Evolutionary conservation across 2,113 vertebrate species (phyloP).

Genomic region (Hemibagrus wyckioides): DNA sequence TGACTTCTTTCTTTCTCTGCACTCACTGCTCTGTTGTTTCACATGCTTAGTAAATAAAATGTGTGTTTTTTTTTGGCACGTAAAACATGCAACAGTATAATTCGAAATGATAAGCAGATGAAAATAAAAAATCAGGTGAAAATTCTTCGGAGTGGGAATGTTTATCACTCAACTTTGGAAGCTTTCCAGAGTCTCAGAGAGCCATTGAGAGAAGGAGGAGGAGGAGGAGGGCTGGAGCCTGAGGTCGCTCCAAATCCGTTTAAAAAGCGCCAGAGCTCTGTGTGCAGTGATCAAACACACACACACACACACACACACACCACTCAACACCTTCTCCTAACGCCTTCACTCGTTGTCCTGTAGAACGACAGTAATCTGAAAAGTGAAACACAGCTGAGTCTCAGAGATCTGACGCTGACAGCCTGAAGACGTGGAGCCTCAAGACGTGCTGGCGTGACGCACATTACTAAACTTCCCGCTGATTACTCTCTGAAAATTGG

Average conservation of each 20-base stretch:
- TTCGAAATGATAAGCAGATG: not conserved
- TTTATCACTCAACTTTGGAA: constrained; percentile 13
- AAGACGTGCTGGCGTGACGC: not conserved
- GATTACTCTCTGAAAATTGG: not conserved
- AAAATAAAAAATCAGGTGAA: not conserved
- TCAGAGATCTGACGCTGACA: not conserved
- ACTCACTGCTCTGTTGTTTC: not conserved
- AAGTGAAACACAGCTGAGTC: not conserved
- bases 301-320: not conserved
- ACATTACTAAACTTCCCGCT: not conserved
- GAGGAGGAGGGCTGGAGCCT: constrained; percentile 27
- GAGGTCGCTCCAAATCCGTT: constrained; percentile 40
- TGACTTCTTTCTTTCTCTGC: constrained; percentile 2
- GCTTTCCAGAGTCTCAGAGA: constrained; percentile 5
- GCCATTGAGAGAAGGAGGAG: constrained; percentile 3
- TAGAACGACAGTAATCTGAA: not conserved
- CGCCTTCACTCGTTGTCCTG: not conserved
- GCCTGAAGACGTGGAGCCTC: not conserved
- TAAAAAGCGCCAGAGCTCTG: constrained; percentile 45
- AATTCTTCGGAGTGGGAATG: not conserved
- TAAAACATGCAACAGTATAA: not conserved
- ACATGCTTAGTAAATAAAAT: not conserved
- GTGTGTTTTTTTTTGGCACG: not conserved
- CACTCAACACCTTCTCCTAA: not conserved
- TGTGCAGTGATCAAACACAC: constrained; percentile 8